Base-by-base conservation (phyloP, 2,888 invertebrate genomes). In the Parnassius mnemosyne region DNA sequence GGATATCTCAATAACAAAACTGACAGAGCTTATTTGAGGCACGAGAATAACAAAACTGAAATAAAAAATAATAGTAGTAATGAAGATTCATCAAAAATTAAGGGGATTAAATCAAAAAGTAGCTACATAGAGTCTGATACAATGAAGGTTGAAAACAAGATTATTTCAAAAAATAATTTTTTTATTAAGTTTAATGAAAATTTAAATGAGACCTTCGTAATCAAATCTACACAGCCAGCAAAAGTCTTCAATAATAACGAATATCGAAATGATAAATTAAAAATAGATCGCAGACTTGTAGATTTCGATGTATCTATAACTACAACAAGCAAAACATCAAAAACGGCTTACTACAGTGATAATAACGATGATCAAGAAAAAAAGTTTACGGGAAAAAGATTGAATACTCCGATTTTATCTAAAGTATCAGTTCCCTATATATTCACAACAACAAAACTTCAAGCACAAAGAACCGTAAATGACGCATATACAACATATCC, bases 1-100 rank as follows among this genome's bases (percentile, higher is more conserved):
- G 91, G 91, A 43, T 91, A 88, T 68, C 73, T 90, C 12, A 89
- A 84, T 70, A 90, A 91, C 70, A 89, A 89, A 83, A 87, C 87
- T 11, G 89, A 89, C 55, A 85, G 80, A 75, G 74, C 74, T 53
- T 73, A 66, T 54, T 63, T 71, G 57, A 83, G 81, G 65, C 79
- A 77, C 57, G 77, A 72, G 47, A 76, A 69, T 47, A 75, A 71
- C 59, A 80, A 77, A 69, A 74, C 73, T 59, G 73, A 64, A 10
- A 68, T 57, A 13, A 66, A 62, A 62, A 73, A 71, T 59, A 71
- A 72, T 54, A 69, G 70, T 63, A 68, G 52, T 44, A 58, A 61
- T 63, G 68, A 68, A 57, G 66, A 65, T 46, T 71, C 68, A 56
- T 66, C 69, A 61, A 70, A 68, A 41, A 73, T 10, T 69, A 75